phyloP scores from a whole-genome alignment of 2,888 invertebrate genomes.

The Halictus quadricinctus region DNA sequence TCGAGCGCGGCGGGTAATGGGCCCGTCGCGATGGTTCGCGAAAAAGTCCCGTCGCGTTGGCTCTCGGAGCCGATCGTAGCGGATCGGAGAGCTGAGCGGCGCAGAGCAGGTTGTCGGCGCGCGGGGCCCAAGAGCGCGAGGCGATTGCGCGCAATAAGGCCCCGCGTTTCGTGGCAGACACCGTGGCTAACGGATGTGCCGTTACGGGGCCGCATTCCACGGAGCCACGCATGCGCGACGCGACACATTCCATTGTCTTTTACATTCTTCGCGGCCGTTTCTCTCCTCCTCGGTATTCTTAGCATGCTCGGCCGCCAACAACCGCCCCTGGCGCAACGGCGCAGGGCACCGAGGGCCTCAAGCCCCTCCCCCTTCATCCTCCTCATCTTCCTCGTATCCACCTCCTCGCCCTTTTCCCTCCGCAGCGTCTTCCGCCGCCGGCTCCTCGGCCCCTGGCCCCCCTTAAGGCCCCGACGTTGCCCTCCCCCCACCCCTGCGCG shows the following conservation, averaged over 20 bases:
- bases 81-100: background rate
- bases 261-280: slow-evolving; percentile 76
- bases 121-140: slow-evolving; percentile 25
- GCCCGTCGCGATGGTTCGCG: slow-evolving; percentile 5
- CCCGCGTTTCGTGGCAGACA: slow-evolving; percentile 73
- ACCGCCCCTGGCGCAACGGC: slow-evolving; percentile 65
- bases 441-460: background rate
- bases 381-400: background rate
- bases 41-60: background rate
- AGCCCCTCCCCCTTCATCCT: slow-evolving; percentile 23
- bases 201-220: slow-evolving; percentile 81
- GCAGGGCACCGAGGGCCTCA: slow-evolving; percentile 50
- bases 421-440: background rate
- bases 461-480: slow-evolving; percentile 12
- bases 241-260: slow-evolving; percentile 81
- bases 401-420: background rate
- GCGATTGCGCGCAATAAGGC: slow-evolving; percentile 70
- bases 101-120: slow-evolving; percentile 4
- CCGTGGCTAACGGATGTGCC: slow-evolving; percentile 81
- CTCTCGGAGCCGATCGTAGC: background rate
- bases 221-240: slow-evolving; percentile 81
- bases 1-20: background rate
- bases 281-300: slow-evolving; percentile 74
- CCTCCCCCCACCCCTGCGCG: slow-evolving; percentile 25
- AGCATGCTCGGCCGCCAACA: slow-evolving; percentile 67